These are phyloP conservation scores for Dipodomys stephensi DNA, from an alignment of 2,113 vertebrate genomes.

Conservation along the genomic window DNA sequence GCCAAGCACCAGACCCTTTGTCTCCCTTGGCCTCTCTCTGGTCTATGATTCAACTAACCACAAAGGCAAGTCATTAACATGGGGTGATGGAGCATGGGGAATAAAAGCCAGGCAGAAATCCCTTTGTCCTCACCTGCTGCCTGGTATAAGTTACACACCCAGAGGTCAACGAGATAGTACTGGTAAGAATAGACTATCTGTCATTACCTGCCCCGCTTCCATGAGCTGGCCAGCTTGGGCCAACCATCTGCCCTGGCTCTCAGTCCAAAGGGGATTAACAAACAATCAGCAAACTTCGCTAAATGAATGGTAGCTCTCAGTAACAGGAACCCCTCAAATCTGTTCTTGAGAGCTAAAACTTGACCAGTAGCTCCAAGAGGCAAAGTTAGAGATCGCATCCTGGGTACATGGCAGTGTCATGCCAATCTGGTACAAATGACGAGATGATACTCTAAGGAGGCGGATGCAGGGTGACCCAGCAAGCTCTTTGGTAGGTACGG, in stretches of 20 bases:
- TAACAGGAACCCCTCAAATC: neutral
- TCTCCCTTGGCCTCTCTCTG: neutral
- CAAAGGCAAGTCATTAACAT: conserved; percentile 72
- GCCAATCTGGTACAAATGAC: neutral
- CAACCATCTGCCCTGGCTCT: neutral
- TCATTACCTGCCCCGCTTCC: neutral
- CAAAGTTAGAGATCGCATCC: neutral
- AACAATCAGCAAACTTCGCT: neutral
- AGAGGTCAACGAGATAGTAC: conserved; percentile 17
- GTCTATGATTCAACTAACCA: conserved; percentile 72
- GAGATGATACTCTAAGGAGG: neutral
- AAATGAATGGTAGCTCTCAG: neutral
- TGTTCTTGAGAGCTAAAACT: neutral
- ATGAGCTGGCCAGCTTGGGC: conserved; percentile 15
- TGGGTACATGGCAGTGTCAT: neutral
- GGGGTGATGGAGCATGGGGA: conserved; percentile 52
- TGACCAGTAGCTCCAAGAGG: neutral
- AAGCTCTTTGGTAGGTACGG: neutral
- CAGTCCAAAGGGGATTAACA: conserved; percentile 20
- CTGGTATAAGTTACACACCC: neutral
- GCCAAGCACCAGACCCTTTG: conserved; percentile 63
- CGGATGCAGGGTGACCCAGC: neutral
- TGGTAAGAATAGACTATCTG: conserved; percentile 52
- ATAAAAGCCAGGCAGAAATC: conserved; percentile 71
- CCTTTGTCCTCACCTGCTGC: conserved; percentile 33